Base-by-base conservation (phyloP, 2,797 vertebrate species). In the Lacerta bilineata region DNA sequence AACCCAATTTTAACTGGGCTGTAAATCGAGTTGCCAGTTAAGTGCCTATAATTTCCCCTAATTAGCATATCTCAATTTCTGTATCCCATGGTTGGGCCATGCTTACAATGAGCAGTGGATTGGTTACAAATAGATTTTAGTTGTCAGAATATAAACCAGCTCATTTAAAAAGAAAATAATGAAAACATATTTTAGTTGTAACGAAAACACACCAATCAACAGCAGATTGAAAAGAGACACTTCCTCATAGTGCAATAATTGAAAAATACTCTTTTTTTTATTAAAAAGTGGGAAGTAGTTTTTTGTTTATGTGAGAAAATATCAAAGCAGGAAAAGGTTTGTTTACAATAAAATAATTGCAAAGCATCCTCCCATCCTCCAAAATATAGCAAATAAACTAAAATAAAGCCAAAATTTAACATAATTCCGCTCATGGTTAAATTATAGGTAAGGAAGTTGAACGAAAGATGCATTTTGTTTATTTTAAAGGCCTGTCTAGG, bases 61-160 rank as follows among this genome's bases (percentile, higher is more conserved):
- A 80, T 92, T 64, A 2, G 0, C 1, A 29, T 15, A 4, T 82
- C 64, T 20, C 0, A 0, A 4, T 83, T 50, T 43, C 66, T 0
- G 1, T 69, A 27, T 3, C 0, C 0, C 11, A 55, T 7, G 27
- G 25, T 81, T 11, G 3, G n/a, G 20, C 5, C 1, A 2, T 6
- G 33, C 27, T 0, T 1, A 64, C 23, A 66, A 3, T 55, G 0
- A 81, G 41, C 0, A 0, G 0, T 2, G 25, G n/a, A 0, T 13
- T 78, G 46, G 69, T 2, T 33, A 0, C 2, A 88, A 23, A 85
- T 17, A 86, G 10, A 50, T 86, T 80, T 86, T 86, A 81, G 36
- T 25, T 68, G 59, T 69, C 43, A 43, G 27, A 69, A 76, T 50
- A 68, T 33, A 33, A 87, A 25, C 76, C 15, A 3, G 74, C 39